Conservation (phyloP, 2,888 invertebrate species). For the Chrysina gloriosa region DNA sequence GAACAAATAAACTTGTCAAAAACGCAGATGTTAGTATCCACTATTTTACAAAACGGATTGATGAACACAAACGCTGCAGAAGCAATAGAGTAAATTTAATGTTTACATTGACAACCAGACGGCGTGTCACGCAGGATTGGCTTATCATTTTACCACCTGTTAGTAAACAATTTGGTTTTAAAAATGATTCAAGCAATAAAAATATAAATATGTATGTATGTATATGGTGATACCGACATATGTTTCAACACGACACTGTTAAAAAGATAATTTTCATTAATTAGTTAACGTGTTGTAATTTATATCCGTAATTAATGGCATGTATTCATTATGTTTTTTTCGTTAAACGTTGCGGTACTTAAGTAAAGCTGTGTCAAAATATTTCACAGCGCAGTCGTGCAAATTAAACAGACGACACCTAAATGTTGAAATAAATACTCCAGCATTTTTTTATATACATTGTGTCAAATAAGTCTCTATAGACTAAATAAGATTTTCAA, state of each 20-base stretch:
- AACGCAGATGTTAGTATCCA: background rate
- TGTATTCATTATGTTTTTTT: background rate
- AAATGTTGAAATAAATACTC: too few species aligned
- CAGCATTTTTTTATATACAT: too few species aligned
- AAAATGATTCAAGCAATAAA: slow-evolving; percentile 11
- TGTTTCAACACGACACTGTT: background rate
- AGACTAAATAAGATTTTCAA: too few species aligned
- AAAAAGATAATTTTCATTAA: background rate
- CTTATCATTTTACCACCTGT: slow-evolving; percentile 23
- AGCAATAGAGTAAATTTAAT: background rate
- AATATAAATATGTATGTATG: slow-evolving; percentile 4
- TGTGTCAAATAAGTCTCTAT: too few species aligned
- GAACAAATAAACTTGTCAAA: too few species aligned
- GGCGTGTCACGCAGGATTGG: background rate
- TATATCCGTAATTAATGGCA: background rate
- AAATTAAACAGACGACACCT: too few species aligned
- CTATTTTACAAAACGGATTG: background rate
- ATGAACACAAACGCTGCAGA: background rate
- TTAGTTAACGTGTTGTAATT: slow-evolving; percentile 4
- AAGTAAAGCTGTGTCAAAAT: too few species aligned
- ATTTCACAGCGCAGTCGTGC: too few species aligned
- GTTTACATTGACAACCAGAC: background rate
- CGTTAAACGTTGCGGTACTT: background rate
- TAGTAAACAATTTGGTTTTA: slow-evolving; percentile 5
- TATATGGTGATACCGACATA: background rate